Evolutionary conservation across 1,140 invertebrate species (phyloP).

Genomic region (Trichonephila clavipes): DNA sequence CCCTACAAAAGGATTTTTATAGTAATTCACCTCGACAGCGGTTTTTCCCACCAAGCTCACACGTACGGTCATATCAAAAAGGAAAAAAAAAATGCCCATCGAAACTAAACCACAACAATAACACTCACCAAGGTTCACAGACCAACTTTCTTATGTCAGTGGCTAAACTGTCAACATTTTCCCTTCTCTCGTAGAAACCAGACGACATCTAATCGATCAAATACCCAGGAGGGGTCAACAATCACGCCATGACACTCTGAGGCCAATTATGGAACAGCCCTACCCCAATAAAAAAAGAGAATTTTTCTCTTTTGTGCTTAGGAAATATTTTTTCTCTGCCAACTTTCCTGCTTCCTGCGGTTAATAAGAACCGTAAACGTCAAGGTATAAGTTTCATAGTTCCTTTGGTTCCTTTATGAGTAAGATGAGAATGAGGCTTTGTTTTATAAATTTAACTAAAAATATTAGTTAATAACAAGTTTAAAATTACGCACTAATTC

Average conservation of each 20-base stretch:
- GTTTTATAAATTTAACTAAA: not conserved
- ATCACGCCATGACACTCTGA: constrained; percentile 71
- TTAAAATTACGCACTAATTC: too few species aligned
- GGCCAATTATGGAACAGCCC: constrained; percentile 66
- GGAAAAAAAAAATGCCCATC: not conserved
- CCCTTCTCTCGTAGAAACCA: not conserved
- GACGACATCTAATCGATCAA: constrained; percentile 75
- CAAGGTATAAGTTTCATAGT: constrained; percentile 4
- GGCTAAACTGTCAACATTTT: constrained; percentile 31
- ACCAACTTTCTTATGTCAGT: not conserved
- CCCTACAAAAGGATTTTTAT: not conserved
- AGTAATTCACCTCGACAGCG: not conserved
- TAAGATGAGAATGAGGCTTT: not conserved
- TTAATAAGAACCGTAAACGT: constrained; percentile 67
- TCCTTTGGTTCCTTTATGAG: not conserved
- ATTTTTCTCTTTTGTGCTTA: not conserved
- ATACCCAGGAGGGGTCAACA: constrained; percentile 65
- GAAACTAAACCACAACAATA: constrained; percentile 34
- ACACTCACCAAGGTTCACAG: not conserved
- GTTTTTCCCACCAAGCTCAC: too few species aligned
- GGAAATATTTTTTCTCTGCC: not conserved
- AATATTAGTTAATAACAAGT: not conserved
- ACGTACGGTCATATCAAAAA: not conserved
- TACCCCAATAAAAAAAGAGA: constrained; percentile 16
- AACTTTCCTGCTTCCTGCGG: not conserved